A percentile compares a stretch with the other conserved stretches of the same genome.
These are phyloP conservation scores for Xylocampa areola DNA, from an alignment of 2,888 invertebrate species.

Conservation along the genomic window DNA sequence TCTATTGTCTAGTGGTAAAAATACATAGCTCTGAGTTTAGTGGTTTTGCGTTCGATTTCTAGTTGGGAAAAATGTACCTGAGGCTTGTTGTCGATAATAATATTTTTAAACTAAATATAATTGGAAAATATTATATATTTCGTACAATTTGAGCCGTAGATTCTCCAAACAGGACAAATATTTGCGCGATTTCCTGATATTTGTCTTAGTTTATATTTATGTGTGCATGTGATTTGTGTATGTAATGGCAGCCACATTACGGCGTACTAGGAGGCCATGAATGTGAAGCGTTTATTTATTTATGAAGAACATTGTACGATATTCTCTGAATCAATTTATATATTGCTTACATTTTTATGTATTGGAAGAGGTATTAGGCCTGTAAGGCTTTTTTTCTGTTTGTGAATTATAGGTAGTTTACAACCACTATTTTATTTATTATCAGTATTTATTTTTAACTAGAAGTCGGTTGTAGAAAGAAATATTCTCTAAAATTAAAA, in stretches of 20 bases:
- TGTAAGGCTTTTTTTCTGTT: neutral
- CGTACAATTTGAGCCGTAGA: neutral
- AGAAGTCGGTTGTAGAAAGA: no score
- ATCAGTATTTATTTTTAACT: no score
- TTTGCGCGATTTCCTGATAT: slow-evolving; percentile 23
- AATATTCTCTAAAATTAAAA: no score
- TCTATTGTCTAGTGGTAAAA: neutral
- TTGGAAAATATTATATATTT: neutral
- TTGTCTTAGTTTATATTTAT: slow-evolving; percentile 1
- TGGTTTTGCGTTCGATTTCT: neutral
- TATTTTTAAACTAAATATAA: no score
- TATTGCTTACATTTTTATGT: slow-evolving; percentile 22
- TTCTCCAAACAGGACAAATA: slow-evolving; percentile 12
- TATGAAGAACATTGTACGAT: slow-evolving; percentile 16
- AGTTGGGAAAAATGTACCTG: neutral
- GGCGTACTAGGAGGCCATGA: slow-evolving; percentile 17
- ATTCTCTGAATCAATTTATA: slow-evolving; percentile 18
- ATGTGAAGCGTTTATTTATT: slow-evolving; percentile 35
- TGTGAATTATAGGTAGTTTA: no score
- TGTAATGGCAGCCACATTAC: slow-evolving; percentile 20
- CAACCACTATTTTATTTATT: no score
- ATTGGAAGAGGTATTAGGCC: neutral
- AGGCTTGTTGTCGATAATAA: neutral
- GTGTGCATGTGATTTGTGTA: slow-evolving; percentile 19
- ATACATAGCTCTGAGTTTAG: neutral